Percentiles rank a stretch among this genome's conserved stretches.
Evolutionary conservation across 2,888 invertebrate genomes (phyloP).

Genomic region (Hirtodrosophila cameraria): DNA sequence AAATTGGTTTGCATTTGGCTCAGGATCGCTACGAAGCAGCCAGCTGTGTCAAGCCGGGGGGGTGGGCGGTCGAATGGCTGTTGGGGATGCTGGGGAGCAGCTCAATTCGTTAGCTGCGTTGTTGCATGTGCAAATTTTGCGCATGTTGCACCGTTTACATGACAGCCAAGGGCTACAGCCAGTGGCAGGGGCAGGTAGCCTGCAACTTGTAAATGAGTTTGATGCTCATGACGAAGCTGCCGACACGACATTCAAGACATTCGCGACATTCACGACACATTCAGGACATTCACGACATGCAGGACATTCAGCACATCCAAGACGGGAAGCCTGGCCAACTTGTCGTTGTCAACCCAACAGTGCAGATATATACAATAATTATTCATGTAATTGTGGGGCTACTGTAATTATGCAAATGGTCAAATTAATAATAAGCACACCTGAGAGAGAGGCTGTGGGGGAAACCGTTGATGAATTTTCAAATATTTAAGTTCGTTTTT

Average conservation of each 20-base stretch:
- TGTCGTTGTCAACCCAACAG: constrained; percentile 38
- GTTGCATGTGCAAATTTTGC: constrained; percentile 64
- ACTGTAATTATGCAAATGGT: not conserved
- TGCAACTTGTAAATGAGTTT: constrained; percentile 54
- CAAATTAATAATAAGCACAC: no score
- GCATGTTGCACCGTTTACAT: constrained; percentile 44
- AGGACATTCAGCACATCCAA: constrained; percentile 20
- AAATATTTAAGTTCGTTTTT: no score
- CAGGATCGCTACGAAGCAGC: constrained; percentile 28
- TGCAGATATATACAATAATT: no score
- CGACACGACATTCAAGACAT: constrained; percentile 34
- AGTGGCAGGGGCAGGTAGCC: constrained; percentile 43
- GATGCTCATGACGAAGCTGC: constrained; percentile 44
- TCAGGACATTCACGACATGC: constrained; percentile 25
- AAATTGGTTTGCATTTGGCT: constrained; percentile 75
- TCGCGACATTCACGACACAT: not conserved
- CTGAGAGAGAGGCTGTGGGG: no score
- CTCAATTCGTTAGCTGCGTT: constrained; percentile 59
- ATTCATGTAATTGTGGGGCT: constrained; percentile 44
- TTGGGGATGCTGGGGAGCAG: not conserved
- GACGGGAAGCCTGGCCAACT: constrained; percentile 23
- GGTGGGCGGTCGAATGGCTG: not conserved
- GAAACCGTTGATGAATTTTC: no score
- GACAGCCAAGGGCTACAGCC: constrained; percentile 21
- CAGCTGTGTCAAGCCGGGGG: constrained; percentile 11